phyloP scores from a whole-genome alignment of 2,888 invertebrate species.

The Sphaeridia pumilis region DNA sequence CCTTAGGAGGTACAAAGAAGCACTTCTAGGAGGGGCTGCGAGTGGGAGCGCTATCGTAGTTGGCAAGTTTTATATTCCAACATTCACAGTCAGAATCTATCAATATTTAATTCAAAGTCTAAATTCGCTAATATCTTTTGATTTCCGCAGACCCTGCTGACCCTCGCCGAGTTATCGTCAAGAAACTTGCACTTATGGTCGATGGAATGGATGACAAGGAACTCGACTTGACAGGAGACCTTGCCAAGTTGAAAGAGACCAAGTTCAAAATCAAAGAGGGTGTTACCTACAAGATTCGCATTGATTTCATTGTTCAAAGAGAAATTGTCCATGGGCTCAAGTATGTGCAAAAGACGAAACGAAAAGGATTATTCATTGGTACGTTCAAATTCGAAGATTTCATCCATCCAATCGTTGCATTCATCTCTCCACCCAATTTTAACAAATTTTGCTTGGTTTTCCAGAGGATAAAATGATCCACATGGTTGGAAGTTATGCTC shows the following conservation, averaged over 20 bases:
- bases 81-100: no score
- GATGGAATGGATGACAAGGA: slow-evolving; percentile 75
- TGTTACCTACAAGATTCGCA: slow-evolving; percentile 82
- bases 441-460: slow-evolving; percentile 33
- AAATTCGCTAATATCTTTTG: no score
- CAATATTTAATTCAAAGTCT: not conserved
- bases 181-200: slow-evolving; percentile 76
- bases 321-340: slow-evolving; percentile 99
- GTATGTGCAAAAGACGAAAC: slow-evolving; percentile 87
- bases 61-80: no score
- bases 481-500: slow-evolving; percentile 98
- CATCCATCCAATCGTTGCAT: no score
- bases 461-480: slow-evolving; percentile 93
- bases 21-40: slow-evolving; percentile 56
- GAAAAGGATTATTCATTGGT: slow-evolving; percentile 54
- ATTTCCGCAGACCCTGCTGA: slow-evolving; percentile 67
- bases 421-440: slow-evolving; percentile 18
- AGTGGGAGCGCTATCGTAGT: slow-evolving; percentile 68
- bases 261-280: slow-evolving; percentile 86
- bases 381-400: no score
- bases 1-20: slow-evolving; percentile 85
- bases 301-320: slow-evolving; percentile 93
- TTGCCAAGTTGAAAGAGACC: slow-evolving; percentile 71
- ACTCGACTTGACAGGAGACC: slow-evolving; percentile 74
- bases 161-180: slow-evolving; percentile 75